Evolutionary conservation across 2,888 invertebrate species (phyloP).

Genomic region (Drosophila colorata): DNA sequence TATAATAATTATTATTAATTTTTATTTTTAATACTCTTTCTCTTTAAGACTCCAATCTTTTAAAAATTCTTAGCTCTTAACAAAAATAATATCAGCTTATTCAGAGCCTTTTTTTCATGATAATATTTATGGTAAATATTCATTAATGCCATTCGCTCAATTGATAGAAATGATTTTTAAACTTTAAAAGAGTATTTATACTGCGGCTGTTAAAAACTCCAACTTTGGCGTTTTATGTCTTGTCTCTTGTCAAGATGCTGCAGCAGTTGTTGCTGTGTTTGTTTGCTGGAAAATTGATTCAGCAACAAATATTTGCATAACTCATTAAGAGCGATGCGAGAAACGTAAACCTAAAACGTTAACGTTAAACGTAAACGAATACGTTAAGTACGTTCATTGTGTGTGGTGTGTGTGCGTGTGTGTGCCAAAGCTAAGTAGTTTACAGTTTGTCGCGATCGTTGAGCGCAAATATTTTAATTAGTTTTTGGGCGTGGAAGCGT

Average conservation of each 20-base stretch:
- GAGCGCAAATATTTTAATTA: constrained; percentile 76
- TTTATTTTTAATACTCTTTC: too few relatives aligned
- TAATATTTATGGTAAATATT: too few relatives aligned
- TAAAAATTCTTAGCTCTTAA: too few relatives aligned
- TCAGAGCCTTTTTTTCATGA: too few relatives aligned
- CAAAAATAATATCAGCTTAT: too few relatives aligned
- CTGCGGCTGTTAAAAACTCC: background rate
- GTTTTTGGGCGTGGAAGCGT: constrained; percentile 64
- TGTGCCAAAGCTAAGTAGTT: constrained; percentile 29
- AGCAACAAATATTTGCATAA: constrained; percentile 75
- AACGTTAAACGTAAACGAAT: constrained; percentile 10
- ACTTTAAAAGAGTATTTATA: constrained; percentile 13
- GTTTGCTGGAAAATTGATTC: constrained; percentile 67
- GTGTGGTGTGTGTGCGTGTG: background rate
- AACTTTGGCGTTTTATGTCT: background rate
- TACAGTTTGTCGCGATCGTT: constrained; percentile 61
- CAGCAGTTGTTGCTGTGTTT: constrained; percentile 27
- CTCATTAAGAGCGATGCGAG: constrained; percentile 70
- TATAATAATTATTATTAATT: too few relatives aligned
- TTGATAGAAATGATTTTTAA: too few relatives aligned
- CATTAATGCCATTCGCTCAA: too few relatives aligned
- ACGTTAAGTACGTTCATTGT: constrained; percentile 22
- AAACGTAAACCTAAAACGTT: constrained; percentile 38
- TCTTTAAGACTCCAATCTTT: too few relatives aligned
- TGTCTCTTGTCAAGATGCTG: constrained; percentile 7